A percentile compares a stretch with the other conserved stretches of the same genome.
These are phyloP conservation scores for Burhinus bistriatus DNA, from an alignment of 2,113 vertebrate genomes.

Conservation along the genomic window DNA sequence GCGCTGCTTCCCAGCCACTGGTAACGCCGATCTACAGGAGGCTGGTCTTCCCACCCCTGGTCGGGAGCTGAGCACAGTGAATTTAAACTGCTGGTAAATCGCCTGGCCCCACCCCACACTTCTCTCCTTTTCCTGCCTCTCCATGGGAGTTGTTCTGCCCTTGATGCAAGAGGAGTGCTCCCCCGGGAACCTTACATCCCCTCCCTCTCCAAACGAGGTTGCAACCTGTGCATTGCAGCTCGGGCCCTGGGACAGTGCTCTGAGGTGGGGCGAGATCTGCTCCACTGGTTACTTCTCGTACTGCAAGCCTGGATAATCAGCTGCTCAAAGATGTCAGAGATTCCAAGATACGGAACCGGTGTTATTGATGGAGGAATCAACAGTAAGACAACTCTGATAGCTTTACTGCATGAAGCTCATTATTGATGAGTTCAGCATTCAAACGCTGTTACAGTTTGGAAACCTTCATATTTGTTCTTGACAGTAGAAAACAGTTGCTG, in stretches of 20 bases:
- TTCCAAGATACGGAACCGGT: not conserved
- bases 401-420: not conserved
- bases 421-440: not conserved
- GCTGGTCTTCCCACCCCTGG: not conserved
- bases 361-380: not conserved
- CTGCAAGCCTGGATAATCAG: accelerated
- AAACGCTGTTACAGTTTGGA: not conserved
- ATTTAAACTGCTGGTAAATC: not conserved
- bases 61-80: accelerated
- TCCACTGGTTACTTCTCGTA: not conserved
- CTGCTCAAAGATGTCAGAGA: not conserved
- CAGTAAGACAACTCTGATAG: not conserved
- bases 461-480: not conserved
- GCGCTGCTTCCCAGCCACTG: accelerated
- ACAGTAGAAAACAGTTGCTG: not conserved
- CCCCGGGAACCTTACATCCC: accelerated
- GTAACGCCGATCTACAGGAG: not conserved
- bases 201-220: not conserved
- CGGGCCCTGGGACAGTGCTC: not conserved
- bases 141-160: not conserved
- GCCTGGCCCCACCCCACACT: not conserved
- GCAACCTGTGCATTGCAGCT: not conserved
- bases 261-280: not conserved
- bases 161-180: accelerated
- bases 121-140: not conserved